Percentiles rank a stretch among this genome's conserved stretches.
Evolutionary conservation across 1,140 invertebrate species (phyloP).

Genomic region (Oreohelix idahoensis): DNA sequence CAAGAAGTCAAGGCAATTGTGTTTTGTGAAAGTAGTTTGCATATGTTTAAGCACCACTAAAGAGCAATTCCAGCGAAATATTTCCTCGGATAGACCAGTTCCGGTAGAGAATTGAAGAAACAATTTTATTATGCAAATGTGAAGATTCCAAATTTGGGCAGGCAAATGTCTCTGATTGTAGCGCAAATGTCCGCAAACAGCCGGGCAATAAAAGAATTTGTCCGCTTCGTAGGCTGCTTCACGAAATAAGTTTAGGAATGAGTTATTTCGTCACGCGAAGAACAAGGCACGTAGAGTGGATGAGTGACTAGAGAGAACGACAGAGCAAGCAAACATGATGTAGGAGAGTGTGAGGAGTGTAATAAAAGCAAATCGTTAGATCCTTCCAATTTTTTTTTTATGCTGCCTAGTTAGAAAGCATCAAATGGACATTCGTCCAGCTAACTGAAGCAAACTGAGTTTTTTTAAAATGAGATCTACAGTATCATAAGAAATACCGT

Average conservation of each 20-base stretch:
- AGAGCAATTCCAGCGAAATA: slow-evolving; percentile 37
- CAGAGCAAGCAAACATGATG: not conserved
- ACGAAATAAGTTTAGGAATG: slow-evolving; percentile 13
- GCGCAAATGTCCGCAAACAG: slow-evolving; percentile 29
- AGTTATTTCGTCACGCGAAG: slow-evolving; percentile 23
- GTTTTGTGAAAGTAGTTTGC: slow-evolving; percentile 33
- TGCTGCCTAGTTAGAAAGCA: too few species aligned
- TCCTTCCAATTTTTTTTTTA: too few species aligned
- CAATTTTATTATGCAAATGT: slow-evolving; percentile 41
- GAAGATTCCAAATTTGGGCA: slow-evolving; percentile 17
- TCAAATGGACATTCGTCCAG: too few species aligned
- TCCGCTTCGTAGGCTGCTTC: not conserved
- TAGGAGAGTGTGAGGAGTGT: not conserved
- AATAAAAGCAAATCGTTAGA: too few species aligned
- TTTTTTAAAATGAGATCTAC: too few species aligned
- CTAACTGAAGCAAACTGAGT: too few species aligned
- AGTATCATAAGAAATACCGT: too few species aligned
- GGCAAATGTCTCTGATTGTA: slow-evolving; percentile 31
- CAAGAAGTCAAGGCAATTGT: slow-evolving; percentile 37
- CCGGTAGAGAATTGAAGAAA: slow-evolving; percentile 36
- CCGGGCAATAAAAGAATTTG: slow-evolving; percentile 27
- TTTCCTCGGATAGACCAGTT: slow-evolving; percentile 19
- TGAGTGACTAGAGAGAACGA: not conserved
- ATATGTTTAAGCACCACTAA: slow-evolving; percentile 26
- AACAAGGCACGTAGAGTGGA: not conserved